Percentiles rank a stretch among this genome's conserved stretches.
phyloP scores from a whole-genome alignment of 1,140 invertebrate species.

The Brachionus asplanchnoidis region DNA sequence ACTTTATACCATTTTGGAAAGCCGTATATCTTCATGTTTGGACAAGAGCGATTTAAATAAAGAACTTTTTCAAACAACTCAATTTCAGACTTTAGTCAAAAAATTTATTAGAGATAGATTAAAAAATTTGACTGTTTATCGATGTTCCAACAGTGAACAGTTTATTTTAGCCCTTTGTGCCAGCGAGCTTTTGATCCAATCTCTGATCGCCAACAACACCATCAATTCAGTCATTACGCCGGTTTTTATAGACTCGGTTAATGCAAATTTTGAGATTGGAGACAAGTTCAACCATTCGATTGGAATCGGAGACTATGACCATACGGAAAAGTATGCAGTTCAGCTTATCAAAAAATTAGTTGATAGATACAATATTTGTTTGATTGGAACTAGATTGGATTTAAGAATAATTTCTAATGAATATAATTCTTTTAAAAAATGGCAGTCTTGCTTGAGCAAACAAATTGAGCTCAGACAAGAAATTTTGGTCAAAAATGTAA shows the following conservation, averaged over 20 bases:
- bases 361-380: slow-evolving; percentile 17
- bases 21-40: background rate
- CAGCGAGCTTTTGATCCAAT: background rate
- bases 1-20: slow-evolving; percentile 20
- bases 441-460: background rate
- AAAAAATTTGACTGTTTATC: slow-evolving; percentile 18
- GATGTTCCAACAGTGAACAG: slow-evolving; percentile 4
- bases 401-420: background rate
- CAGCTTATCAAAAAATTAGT: background rate
- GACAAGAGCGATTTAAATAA: background rate
- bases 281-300: slow-evolving; percentile 1
- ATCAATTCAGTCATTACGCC: background rate
- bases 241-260: slow-evolving; percentile 8
- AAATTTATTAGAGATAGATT: slow-evolving; percentile 9
- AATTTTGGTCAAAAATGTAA: background rate
- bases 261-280: slow-evolving; percentile 22
- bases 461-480: background rate
- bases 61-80: background rate
- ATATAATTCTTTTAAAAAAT: background rate
- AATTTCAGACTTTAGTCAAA: background rate
- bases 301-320: background rate
- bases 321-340: slow-evolving; percentile 20
- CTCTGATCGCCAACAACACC: background rate
- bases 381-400: background rate
- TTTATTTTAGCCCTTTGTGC: slow-evolving; percentile 23